phyloP scores from a whole-genome alignment of 2,888 invertebrate genomes.

The Lamellibrachia satsuma region DNA sequence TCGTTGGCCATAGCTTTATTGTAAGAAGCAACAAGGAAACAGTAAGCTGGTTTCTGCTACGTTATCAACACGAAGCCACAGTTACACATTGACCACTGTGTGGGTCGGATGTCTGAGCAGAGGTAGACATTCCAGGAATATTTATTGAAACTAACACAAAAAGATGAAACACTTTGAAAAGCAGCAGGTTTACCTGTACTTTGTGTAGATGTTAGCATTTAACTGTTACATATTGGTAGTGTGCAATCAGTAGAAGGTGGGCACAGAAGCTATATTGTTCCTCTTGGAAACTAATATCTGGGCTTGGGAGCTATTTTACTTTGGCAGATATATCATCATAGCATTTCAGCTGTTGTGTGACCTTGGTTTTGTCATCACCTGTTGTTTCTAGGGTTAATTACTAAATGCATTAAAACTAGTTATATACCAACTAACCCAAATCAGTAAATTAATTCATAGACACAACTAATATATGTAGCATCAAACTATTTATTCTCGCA shows the following conservation, averaged over 20 bases:
- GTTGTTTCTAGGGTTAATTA: too few relatives aligned
- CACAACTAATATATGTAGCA: neutral
- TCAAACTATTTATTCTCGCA: neutral
- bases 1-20: neutral
- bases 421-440: too few relatives aligned
- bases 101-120: neutral
- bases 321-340: neutral
- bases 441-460: too few relatives aligned
- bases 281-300: neutral
- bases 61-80: neutral
- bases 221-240: neutral
- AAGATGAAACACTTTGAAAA: neutral
- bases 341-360: too few relatives aligned
- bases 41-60: neutral
- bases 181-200: neutral
- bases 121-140: slow-evolving; percentile 1
- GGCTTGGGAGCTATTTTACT: neutral
- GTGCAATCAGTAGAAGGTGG: neutral
- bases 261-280: neutral
- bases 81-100: neutral
- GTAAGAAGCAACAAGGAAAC: neutral
- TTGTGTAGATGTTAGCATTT: neutral
- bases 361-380: too few relatives aligned
- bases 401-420: too few relatives aligned
- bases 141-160: slow-evolving; percentile 6